Base-by-base conservation (phyloP, 2,888 invertebrate genomes). In the Apocheima hispidaria region DNA sequence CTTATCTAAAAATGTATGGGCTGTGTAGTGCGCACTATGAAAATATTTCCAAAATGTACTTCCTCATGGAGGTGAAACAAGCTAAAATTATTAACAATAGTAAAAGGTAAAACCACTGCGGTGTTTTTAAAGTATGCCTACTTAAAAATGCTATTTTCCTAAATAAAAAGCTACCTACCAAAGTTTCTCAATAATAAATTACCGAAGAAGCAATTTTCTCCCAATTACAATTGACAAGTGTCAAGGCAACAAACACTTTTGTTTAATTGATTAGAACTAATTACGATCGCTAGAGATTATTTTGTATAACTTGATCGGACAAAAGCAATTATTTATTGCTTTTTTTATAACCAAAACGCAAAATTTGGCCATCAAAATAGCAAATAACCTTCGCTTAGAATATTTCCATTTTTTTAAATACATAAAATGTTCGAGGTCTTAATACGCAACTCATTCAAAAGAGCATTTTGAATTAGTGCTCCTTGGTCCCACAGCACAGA, bases 161-260 rank as follows among this genome's bases (percentile, higher is more conserved):
- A 26, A 26, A 26, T 26, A 26, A 26, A 26, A 26, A 26, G 26
- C 2, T 20, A 12, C n/a, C n/a, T n/a, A n/a, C n/a, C n/a, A n/a
- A 4, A 41, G 21, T 41, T 41, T 41, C 21, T 41, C 21, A 41
- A 41, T 21, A 38, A 38, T 18, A 10, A 2, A 16, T 9, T 18
- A 7, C 16, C 10, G 18, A 18, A 18, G 26, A 7, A 14, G 10
- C n/a, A 30, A 46, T 30, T 30, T 30, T 30, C 12, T 23, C 10
- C 18, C 18, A 52, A 52, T 52, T 41, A 40, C 1, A 52, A 26
- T 55, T 38, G 66, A 66, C 65, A 33, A 49, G 35, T 49, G 35
- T 35, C 49, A 49, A 49, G 49, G 49, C 35, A 21, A 14, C 5
- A n/a, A 48, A 23, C 5, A 48, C 6, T 48, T 43, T 43, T 26